phyloP scores from a whole-genome alignment of 1,140 invertebrate species.

The Aethina tumida region DNA sequence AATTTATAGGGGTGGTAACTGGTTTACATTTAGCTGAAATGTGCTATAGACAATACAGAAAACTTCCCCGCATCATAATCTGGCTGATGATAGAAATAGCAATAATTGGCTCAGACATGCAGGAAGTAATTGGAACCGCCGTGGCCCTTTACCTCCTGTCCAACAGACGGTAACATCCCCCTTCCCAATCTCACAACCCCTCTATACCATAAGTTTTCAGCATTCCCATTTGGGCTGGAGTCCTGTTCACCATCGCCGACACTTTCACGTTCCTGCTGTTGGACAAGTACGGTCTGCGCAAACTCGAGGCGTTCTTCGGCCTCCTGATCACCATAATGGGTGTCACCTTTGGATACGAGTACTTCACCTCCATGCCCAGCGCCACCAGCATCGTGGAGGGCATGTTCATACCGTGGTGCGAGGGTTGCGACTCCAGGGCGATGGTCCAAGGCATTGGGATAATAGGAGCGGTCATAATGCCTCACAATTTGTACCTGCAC shows the following conservation, averaged over 20 bases:
- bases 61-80: conserved; percentile 64
- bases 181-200: conserved; percentile 2
- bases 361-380: conserved; percentile 63
- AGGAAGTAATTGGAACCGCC: conserved; percentile 87
- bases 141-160: conserved; percentile 84
- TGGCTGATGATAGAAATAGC: conserved; percentile 95
- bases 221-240: conserved; percentile 78
- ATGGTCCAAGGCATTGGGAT: conserved; percentile 79
- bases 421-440: conserved; percentile 55
- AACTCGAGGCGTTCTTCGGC: conserved; percentile 82
- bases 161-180: conserved; percentile 54
- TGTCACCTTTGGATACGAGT: conserved; percentile 85
- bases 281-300: conserved; percentile 85
- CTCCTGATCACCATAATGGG: conserved; percentile 81
- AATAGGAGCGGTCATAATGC: conserved; percentile 84
- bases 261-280: conserved; percentile 89
- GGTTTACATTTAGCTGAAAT: conserved; percentile 78
- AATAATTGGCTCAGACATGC: conserved; percentile 92
- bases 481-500: conserved; percentile 90
- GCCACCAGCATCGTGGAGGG: conserved; percentile 66
- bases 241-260: conserved; percentile 80
- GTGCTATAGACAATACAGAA: conserved; percentile 72
- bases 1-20: conserved; percentile 29
- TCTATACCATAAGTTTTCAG: conserved; percentile 40
- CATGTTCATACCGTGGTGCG: conserved; percentile 77